Percentiles rank a stretch among this genome's conserved stretches.
These are phyloP conservation scores for Telmatochromis brichardi DNA, from an alignment of 2,113 vertebrate species.

Conservation along the genomic window DNA sequence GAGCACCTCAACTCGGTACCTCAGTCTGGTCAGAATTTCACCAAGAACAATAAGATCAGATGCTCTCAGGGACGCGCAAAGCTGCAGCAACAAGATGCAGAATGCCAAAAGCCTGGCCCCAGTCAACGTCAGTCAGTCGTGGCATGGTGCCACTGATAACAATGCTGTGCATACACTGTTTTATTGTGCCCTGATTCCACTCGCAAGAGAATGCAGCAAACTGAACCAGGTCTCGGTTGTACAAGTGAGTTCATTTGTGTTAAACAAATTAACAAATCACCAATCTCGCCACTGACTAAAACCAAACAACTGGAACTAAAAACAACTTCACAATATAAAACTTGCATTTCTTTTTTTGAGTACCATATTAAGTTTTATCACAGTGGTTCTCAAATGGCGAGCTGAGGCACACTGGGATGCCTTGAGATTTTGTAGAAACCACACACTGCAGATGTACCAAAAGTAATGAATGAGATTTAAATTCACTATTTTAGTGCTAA, in stretches of 20 bases:
- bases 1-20: background rate
- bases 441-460: background rate
- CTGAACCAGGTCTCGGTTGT: background rate
- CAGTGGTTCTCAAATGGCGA: background rate
- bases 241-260: background rate
- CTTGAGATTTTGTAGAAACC: background rate
- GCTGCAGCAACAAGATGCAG: background rate
- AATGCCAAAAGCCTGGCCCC: background rate
- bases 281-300: background rate
- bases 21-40: background rate
- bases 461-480: background rate
- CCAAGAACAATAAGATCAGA: background rate
- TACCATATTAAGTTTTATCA: too few relatives aligned
- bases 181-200: accelerated
- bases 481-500: background rate
- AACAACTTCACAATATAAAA: background rate
- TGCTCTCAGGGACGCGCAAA: accelerated
- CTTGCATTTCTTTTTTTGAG: background rate
- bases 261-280: background rate
- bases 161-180: background rate
- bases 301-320: background rate
- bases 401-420: background rate
- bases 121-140: background rate
- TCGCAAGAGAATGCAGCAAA: too few relatives aligned
- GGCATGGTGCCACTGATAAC: background rate